A percentile compares a stretch with the other conserved stretches of the same genome.
phyloP scores from a whole-genome alignment of 1,140 invertebrate species.

The Pteromalus puparum region DNA sequence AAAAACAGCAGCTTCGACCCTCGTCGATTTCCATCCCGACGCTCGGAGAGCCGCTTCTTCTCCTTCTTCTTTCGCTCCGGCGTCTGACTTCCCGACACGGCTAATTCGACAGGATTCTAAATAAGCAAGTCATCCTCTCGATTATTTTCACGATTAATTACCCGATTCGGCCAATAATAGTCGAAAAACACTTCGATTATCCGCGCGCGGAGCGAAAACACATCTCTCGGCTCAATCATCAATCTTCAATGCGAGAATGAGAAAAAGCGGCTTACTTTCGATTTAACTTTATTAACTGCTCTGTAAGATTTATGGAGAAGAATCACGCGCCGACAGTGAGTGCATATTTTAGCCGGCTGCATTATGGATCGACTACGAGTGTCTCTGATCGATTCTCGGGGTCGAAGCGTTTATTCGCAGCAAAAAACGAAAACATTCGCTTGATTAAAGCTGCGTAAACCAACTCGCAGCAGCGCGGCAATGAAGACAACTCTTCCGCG shows the following conservation, averaged over 20 bases:
- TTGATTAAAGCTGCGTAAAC: constrained; percentile 62
- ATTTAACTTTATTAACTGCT: constrained; percentile 41
- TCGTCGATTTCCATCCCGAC: constrained; percentile 52
- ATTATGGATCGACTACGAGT: too few relatives aligned
- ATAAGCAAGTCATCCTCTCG: constrained; percentile 55
- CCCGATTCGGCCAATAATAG: constrained; percentile 43
- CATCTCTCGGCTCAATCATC: constrained; percentile 33
- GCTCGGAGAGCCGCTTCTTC: background rate
- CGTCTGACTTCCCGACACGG: constrained; percentile 38
- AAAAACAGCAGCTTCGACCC: constrained; percentile 43
- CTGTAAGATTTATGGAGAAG: background rate
- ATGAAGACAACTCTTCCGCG: constrained; percentile 68
- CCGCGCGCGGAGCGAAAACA: constrained; percentile 22
- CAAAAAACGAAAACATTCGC: constrained; percentile 19
- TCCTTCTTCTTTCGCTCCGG: constrained; percentile 19
- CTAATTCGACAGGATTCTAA: constrained; percentile 56
- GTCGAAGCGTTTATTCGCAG: too few relatives aligned
- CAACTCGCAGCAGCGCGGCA: constrained; percentile 37
- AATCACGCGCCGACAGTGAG: too few relatives aligned
- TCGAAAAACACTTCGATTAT: constrained; percentile 51
- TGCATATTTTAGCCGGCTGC: background rate
- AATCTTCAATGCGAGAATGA: constrained; percentile 25
- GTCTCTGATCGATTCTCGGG: background rate
- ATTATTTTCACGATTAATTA: constrained; percentile 55
- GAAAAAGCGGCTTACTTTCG: constrained; percentile 28